phyloP scores from a whole-genome alignment of 2,113 vertebrate species.

The Sakesphorus luctuosus region DNA sequence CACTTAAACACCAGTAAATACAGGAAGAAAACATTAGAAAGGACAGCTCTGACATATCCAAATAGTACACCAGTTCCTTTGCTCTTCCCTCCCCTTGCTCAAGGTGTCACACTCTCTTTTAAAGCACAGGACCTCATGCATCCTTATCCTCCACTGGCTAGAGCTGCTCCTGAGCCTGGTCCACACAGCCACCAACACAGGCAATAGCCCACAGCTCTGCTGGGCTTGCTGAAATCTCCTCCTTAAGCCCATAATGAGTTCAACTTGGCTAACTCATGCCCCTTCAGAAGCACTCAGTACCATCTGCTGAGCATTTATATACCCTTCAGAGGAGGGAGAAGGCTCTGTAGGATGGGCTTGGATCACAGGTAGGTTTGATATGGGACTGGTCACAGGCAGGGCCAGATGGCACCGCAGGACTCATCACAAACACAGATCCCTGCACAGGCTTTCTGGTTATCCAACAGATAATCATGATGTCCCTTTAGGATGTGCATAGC shows the following conservation, averaged over 20 bases:
- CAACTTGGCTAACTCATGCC: not conserved
- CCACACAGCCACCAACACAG: not conserved
- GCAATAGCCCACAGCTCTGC: not conserved
- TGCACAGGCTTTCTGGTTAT: not conserved
- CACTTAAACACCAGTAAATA: not conserved
- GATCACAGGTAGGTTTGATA: not conserved
- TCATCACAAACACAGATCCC: not conserved
- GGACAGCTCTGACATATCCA: not conserved
- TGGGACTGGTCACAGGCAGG: not conserved
- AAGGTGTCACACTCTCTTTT: not conserved
- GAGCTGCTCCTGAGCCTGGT: not conserved
- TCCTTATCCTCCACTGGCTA: not conserved
- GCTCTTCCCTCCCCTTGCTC: not conserved
- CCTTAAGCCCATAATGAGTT: fast-evolving
- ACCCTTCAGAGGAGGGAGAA: not conserved
- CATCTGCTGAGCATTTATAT: not conserved
- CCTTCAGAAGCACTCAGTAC: not conserved
- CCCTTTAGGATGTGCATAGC: not conserved
- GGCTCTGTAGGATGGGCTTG: not conserved
- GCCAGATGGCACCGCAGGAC: not conserved
- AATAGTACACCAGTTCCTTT: not conserved
- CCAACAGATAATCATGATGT: not conserved
- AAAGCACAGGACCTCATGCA: not conserved
- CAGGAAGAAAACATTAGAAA: not conserved
- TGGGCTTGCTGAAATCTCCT: not conserved